Evolutionary conservation across 1,140 invertebrate species (phyloP).

Genomic region (Babylonia areolata): DNA sequence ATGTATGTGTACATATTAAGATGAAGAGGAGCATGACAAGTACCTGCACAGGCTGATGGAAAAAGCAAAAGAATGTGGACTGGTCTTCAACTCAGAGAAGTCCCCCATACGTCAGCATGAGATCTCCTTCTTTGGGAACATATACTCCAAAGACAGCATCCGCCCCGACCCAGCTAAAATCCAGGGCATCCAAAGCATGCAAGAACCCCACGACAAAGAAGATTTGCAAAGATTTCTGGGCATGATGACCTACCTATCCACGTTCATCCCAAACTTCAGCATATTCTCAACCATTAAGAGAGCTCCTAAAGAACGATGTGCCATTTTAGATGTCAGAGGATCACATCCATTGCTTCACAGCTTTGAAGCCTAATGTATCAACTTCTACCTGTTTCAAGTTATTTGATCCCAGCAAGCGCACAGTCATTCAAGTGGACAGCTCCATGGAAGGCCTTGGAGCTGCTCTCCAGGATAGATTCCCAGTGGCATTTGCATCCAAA

Average conservation of each 20-base stretch:
- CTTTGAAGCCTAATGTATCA: slow-evolving; percentile 24
- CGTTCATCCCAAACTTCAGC: slow-evolving; percentile 42
- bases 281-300: slow-evolving; percentile 13
- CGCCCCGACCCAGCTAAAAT: background rate
- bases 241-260: slow-evolving; percentile 31
- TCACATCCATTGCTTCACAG: slow-evolving; percentile 26
- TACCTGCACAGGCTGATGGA: too few relatives aligned
- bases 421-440: slow-evolving; percentile 36
- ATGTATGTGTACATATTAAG: too few relatives aligned
- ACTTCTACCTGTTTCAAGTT: slow-evolving; percentile 28
- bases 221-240: too few relatives aligned
- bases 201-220: too few relatives aligned
- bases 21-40: too few relatives aligned
- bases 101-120: too few relatives aligned
- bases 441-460: slow-evolving; percentile 73
- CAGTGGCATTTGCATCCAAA: slow-evolving; percentile 75
- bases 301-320: slow-evolving; percentile 42
- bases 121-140: too few relatives aligned
- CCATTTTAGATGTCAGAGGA: slow-evolving; percentile 31
- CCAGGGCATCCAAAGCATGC: too few relatives aligned
- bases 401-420: slow-evolving; percentile 41
- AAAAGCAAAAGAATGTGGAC: too few relatives aligned
- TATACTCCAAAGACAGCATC: too few relatives aligned
- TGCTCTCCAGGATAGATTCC: slow-evolving; percentile 74
- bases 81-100: too few relatives aligned